phyloP scores from a whole-genome alignment of 2,113 vertebrate genomes.

The Condylura cristata region DNA sequence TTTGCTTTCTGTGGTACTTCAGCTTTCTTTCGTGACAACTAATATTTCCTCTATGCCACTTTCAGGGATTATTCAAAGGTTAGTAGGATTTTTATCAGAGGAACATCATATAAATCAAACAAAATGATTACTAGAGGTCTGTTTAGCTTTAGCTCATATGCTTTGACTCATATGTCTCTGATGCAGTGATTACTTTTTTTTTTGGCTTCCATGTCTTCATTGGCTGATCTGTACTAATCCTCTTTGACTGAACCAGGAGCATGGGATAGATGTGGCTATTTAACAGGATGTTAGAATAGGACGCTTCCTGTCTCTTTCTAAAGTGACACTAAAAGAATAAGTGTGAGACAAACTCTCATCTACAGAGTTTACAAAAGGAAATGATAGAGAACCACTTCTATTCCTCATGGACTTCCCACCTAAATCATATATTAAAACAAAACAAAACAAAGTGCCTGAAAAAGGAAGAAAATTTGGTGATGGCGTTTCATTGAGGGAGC shows the following conservation, averaged over 20 bases:
- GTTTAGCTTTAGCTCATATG: neutral
- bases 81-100: neutral
- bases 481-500: neutral
- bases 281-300: neutral
- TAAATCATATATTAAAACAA: neutral
- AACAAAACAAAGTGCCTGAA: neutral
- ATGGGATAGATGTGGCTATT: neutral
- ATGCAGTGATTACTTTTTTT: neutral
- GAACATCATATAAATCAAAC: neutral
- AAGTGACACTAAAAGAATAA: neutral
- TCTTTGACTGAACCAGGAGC: neutral
- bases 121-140: neutral
- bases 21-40: slow-evolving; percentile 39
- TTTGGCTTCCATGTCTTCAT: neutral
- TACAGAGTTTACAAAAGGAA: neutral
- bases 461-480: neutral
- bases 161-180: slow-evolving; percentile 10
- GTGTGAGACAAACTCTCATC: neutral
- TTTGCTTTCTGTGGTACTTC: neutral
- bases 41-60: neutral
- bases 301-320: neutral
- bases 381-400: neutral
- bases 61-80: slow-evolving; percentile 34
- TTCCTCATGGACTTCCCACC: accelerated
- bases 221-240: neutral